Evolutionary conservation across 2,888 invertebrate genomes (phyloP), one percentile per base, ranked within the genome.

Genomic region (Hartigia nigra): DNA sequence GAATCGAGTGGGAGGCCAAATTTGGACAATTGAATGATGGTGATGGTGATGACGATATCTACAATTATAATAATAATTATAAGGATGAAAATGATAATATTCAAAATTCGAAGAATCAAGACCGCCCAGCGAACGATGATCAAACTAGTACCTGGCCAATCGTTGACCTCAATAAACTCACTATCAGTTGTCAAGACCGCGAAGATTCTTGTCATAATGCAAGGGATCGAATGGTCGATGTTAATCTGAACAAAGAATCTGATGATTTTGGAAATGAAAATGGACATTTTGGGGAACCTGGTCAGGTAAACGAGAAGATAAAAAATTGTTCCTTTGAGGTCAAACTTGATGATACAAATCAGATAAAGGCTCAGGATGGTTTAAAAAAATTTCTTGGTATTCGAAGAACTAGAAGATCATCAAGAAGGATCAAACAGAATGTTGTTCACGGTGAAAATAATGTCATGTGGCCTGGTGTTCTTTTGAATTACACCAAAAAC

Each of bases 401-500:
- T 14, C 75, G 80, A 14, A 83, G 78, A 70, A 76, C 70, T 1
- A 77, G 76, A 72, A 78, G 80, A 77, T 77, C 78, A 0, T 36
- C 77, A 9, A 80, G 77, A 31, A 23, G 55, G 0, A 23, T 31
- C 12, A 72, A 34, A 5, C 11, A 14, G 34, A 72, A 72, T 72
- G 12, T 72, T 72, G 31, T 72, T 72, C 31, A 31, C 11, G 72
- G 34, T 32, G 34, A 72, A 72, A 34, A 87, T 75, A 84, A 86
- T 35, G 80, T 85, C 23, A 74, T 83, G 35, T 87, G 86, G 86
- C 83, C 87, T 12, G 81, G 83, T 69, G 83, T 86, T 75, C 76
- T 87, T n/a, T 75, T 86, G 14, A 89, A 84, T 80, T 87, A 87
- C 69, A 83, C 82, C 14, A 86, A 82, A 31, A 84, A 85, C n/a